Evolutionary conservation across 2,113 vertebrate species (phyloP), one percentile per base, ranked within the genome.

Genomic region (Gadus macrocephalus): DNA sequence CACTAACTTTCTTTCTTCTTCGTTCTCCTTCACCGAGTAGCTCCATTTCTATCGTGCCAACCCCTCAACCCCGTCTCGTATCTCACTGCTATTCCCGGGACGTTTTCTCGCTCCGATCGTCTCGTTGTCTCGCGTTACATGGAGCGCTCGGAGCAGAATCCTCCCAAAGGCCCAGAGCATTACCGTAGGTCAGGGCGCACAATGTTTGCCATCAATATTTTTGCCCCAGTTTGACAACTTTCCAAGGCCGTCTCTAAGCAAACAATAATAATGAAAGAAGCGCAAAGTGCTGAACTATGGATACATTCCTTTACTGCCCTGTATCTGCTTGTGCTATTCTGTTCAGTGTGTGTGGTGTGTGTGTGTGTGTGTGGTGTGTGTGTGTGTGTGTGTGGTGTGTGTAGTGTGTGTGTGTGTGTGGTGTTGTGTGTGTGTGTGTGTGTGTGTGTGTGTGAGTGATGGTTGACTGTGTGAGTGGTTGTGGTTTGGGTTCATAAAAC

Each of bases 201-300:
- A 78, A 76, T 76, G 80, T 74, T 71, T 66, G 64, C 69, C 70
- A 77, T 77, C 79, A 82, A 84, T 20, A 81, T 62, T 35, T 35
- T 73, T 61, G 61, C 69, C 61, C 75, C 17, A 78, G 66, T 84
- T 76, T 74, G 71, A 2, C 68, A 71, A 64, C 73, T 71, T 80
- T 80, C 70, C 75, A 63, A 80, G 69, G 60, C 69, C 55, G 61
- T 58, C 22, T 72, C 64, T 64, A 71, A 69, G 53, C 66, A 27
- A 69, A 64, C 62, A 28, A 71, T 79, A 70, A 79, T 74, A 74
- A 79, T 69, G 49, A 67, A 81, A 72, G 64, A 78, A 67, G 76
- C 55, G 53, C 28, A 66, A 62, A 65, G 53, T 62, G 64, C 19
- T 53, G 77, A 78, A 71, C 67, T 71, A 74, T 56, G 28, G 63